Conservation (phyloP, 2,797 vertebrate genomes). For the Tragelaphus oryx region DNA sequence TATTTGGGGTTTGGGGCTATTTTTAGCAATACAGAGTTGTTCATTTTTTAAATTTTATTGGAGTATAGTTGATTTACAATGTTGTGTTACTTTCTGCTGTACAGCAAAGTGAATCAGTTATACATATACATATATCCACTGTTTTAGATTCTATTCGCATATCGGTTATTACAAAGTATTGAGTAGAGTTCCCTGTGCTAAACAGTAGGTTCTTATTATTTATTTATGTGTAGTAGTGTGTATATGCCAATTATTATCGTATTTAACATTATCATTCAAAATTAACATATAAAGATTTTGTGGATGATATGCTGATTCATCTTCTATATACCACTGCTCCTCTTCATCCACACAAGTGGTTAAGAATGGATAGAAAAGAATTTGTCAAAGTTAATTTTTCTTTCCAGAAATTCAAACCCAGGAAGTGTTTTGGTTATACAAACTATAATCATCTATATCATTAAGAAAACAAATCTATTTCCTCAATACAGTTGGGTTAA, state of each 20-base stretch:
- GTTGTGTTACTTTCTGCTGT: neutral
- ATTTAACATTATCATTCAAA: slow-evolving; percentile 22
- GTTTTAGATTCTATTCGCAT: neutral
- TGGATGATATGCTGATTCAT: neutral
- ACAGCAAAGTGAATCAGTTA: neutral
- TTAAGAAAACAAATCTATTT: slow-evolving; percentile 30
- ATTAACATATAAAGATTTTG: neutral
- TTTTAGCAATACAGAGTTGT: neutral
- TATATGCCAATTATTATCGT: neutral
- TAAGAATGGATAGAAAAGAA: neutral
- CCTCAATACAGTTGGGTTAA: slow-evolving; percentile 18
- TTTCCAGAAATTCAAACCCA: neutral
- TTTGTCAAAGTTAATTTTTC: neutral
- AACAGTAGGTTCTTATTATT: neutral
- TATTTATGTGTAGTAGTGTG: neutral
- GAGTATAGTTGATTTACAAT: neutral
- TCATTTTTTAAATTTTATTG: neutral
- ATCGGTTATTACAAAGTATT: neutral
- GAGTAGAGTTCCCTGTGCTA: neutral
- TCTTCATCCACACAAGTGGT: neutral
- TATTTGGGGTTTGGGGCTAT: neutral
- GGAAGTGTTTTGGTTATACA: neutral
- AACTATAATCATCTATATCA: neutral
- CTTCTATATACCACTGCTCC: neutral
- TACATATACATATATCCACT: neutral